phyloP scores from a whole-genome alignment of 2,113 vertebrate species.

The Ceyx melanurus region DNA sequence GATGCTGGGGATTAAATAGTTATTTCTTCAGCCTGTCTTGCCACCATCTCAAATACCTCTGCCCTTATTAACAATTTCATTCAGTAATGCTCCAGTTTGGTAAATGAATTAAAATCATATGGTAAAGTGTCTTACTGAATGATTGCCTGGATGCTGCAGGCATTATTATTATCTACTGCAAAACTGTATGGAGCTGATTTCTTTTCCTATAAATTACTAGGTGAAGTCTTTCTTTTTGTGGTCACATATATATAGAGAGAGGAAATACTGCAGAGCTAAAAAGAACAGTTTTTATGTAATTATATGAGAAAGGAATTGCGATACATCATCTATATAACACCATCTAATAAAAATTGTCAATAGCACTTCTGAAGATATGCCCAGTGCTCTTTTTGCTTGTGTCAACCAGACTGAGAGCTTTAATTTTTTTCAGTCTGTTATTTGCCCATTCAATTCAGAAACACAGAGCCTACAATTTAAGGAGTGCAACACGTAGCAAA shows the following conservation, averaged over 20 bases:
- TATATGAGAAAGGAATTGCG: slow-evolving; percentile 2
- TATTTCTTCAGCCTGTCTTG: neutral
- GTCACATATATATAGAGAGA: neutral
- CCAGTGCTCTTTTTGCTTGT: slow-evolving; percentile 41
- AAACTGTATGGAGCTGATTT: neutral
- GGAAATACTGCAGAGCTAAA: slow-evolving; percentile 6
- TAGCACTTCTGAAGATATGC: slow-evolving; percentile 29
- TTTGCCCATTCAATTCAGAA: slow-evolving; percentile 44
- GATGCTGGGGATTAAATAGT: neutral
- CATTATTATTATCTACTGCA: neutral
- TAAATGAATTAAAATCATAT: slow-evolving; percentile 32
- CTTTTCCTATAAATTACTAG: slow-evolving; percentile 16
- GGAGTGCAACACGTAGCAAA: slow-evolving; percentile 42
- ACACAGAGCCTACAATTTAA: neutral
- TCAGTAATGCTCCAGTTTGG: neutral
- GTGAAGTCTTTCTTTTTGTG: slow-evolving; percentile 28
- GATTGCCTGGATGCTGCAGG: neutral
- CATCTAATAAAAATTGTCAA: slow-evolving; percentile 32
- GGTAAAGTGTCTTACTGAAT: slow-evolving; percentile 28
- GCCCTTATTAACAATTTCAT: slow-evolving; percentile 28
- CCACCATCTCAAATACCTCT: neutral
- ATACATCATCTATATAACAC: slow-evolving; percentile 45
- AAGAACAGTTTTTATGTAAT: slow-evolving; percentile 12
- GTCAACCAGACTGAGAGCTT: slow-evolving; percentile 63
- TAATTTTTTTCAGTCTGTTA: slow-evolving; percentile 58